A percentile compares a stretch with the other conserved stretches of the same genome.
Evolutionary conservation across 2,113 vertebrate genomes (phyloP).

Genomic region (Bos taurus): ARS-UCD2.0 NC_037331.1:20279001-20279500

Average conservation of each 20-base stretch:
- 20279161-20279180: background rate
- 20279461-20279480: too few species aligned
- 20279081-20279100: background rate
- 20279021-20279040: background rate
- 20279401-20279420: too few species aligned
- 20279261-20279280: background rate
- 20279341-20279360: too few species aligned
- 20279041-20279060: background rate
- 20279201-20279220: background rate
- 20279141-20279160: background rate
- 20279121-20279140: background rate
- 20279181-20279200: fast-evolving
- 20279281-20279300: background rate
- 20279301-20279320: background rate
- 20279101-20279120: background rate
- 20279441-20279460: too few species aligned
- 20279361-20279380: too few species aligned
- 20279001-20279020: background rate
- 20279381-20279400: too few species aligned
- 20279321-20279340: background rate
- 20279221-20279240: background rate
- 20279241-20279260: background rate
- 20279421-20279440: too few species aligned
- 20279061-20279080: background rate
- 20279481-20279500: too few species aligned